These are phyloP conservation scores for Melipona beecheii DNA, from an alignment of 2,888 invertebrate species.

Conservation along the genomic window DNA sequence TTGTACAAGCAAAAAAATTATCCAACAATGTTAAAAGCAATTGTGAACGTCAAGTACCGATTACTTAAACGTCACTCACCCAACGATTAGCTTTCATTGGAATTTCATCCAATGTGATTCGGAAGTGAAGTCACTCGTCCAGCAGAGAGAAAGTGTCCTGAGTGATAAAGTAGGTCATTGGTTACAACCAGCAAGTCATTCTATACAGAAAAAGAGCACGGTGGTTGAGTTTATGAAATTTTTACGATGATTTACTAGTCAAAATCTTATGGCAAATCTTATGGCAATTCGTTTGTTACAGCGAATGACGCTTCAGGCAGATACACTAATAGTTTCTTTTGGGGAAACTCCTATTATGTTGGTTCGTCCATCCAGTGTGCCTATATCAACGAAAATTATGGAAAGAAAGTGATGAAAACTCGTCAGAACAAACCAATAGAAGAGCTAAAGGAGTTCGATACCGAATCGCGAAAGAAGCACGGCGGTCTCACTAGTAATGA, in stretches of 20 bases:
- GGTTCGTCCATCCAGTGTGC: constrained; percentile 82
- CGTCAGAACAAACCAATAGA: constrained; percentile 42
- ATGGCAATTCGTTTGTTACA: constrained; percentile 62
- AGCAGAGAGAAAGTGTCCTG: constrained; percentile 40
- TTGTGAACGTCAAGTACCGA: not conserved
- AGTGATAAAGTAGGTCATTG: constrained; percentile 38
- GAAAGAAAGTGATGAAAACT: constrained; percentile 35
- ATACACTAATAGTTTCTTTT: constrained; percentile 82
- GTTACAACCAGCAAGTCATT: constrained; percentile 12
- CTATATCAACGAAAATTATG: constrained; percentile 74
- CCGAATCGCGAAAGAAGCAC: constrained; percentile 75
- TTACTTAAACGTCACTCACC: not conserved
- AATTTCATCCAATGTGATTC: constrained; percentile 34
- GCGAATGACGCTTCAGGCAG: constrained; percentile 83
- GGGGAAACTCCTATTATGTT: constrained; percentile 83
- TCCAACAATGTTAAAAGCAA: not conserved
- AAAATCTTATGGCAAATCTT: not conserved
- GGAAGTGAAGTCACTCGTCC: constrained; percentile 28
- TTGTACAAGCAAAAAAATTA: not conserved
- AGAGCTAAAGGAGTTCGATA: constrained; percentile 71
- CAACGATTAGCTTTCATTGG: not conserved
- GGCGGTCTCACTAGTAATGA: constrained; percentile 63
- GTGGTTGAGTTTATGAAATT: not conserved
- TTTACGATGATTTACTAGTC: not conserved
- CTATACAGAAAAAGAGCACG: not conserved